These are phyloP conservation scores for Diuraphis noxia DNA, from an alignment of 1,140 invertebrate genomes.

Conservation along the genomic window DNA sequence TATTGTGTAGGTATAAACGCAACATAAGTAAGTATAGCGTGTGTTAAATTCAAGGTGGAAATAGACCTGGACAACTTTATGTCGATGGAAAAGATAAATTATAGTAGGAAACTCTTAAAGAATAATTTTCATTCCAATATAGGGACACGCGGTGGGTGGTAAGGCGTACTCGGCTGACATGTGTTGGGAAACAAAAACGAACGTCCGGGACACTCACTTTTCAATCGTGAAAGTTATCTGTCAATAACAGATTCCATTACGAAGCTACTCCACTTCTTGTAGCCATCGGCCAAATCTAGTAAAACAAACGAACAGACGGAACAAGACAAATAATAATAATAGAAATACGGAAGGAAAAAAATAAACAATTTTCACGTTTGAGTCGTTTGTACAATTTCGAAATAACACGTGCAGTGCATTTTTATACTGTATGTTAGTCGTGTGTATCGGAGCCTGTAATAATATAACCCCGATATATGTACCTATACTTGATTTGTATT, in stretches of 20 bases:
- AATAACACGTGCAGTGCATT: conserved; percentile 49
- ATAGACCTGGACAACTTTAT: background rate
- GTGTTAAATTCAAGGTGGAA: background rate
- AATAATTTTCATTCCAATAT: conserved; percentile 18
- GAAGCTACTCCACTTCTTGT: background rate
- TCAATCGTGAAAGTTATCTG: conserved; percentile 53
- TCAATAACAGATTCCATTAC: conserved; percentile 54
- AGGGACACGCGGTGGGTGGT: background rate
- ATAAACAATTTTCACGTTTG: conserved; percentile 53
- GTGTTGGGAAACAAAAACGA: conserved; percentile 51
- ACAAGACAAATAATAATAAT: conserved; percentile 48
- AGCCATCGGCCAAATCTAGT: conserved; percentile 41
- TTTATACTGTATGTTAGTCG: background rate
- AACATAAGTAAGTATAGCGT: background rate
- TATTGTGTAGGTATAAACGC: background rate
- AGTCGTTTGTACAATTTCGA: conserved; percentile 43
- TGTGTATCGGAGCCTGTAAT: background rate
- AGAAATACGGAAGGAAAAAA: conserved; percentile 18
- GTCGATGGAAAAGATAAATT: conserved; percentile 18
- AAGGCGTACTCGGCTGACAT: conserved; percentile 3
- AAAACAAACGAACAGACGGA: conserved; percentile 39
- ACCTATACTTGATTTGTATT: background rate
- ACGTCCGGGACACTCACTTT: conserved; percentile 52
- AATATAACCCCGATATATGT: background rate
- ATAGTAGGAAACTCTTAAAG: background rate